A percentile compares a stretch with the other conserved stretches of the same genome.
Conservation (phyloP, 2,888 invertebrate genomes). For the Elegia similella region DNA sequence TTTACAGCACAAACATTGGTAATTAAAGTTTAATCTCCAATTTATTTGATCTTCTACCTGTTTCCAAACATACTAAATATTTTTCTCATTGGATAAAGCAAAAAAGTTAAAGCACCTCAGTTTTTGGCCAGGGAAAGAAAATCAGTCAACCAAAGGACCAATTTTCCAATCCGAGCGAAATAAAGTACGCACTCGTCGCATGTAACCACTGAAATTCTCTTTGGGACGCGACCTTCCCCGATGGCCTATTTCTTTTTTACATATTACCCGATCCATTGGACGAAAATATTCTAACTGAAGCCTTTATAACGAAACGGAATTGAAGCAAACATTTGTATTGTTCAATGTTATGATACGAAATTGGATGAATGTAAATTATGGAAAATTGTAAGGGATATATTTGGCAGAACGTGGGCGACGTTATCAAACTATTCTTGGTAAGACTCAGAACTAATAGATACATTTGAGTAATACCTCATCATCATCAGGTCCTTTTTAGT, state of each 20-base stretch:
- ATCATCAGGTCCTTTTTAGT: too few species aligned
- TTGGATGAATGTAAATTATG: neutral
- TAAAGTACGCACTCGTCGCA: neutral
- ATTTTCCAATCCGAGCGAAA: neutral
- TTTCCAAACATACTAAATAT: too few species aligned
- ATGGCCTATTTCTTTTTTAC: neutral
- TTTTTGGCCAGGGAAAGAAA: neutral
- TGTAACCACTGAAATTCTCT: slow-evolving; percentile 3
- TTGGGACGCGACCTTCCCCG: slow-evolving; percentile 1
- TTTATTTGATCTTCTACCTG: too few species aligned
- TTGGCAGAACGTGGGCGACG: neutral
- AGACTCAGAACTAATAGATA: too few species aligned
- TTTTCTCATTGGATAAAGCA: too few species aligned
- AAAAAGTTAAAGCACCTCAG: too few species aligned
- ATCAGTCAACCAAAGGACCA: neutral
- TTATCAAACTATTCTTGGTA: too few species aligned
- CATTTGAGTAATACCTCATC: too few species aligned
- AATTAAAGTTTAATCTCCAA: too few species aligned
- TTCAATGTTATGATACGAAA: neutral
- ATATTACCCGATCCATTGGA: slow-evolving; percentile 1
- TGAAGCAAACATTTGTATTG: neutral
- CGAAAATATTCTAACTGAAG: neutral
- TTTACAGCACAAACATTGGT: too few species aligned
- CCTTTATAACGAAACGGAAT: neutral
- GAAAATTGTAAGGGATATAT: neutral